Percentiles rank a stretch among this genome's conserved stretches.
Evolutionary conservation across 2,797 vertebrate genomes (phyloP).

Genomic region (Acridotheres tristis): DNA sequence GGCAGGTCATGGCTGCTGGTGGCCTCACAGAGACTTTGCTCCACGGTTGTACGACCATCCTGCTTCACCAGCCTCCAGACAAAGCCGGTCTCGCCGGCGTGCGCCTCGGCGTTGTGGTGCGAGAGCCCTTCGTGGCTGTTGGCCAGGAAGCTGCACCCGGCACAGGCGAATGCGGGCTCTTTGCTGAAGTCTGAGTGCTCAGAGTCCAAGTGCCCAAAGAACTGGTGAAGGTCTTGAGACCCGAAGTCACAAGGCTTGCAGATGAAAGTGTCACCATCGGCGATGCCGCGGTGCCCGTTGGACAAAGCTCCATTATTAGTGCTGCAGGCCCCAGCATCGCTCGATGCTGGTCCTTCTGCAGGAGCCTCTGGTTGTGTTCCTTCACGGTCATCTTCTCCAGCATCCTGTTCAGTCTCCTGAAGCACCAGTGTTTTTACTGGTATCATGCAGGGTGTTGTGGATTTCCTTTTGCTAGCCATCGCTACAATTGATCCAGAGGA

Average conservation of each 20-base stretch:
- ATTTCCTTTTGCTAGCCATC: constrained; percentile 99
- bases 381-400: constrained; percentile 58
- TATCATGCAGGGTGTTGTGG: constrained; percentile 98
- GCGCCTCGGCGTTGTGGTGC: constrained; percentile 88
- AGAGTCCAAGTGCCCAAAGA: constrained; percentile 91
- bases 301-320: constrained; percentile 41
- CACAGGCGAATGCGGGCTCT: constrained; percentile 88
- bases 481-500: not conserved
- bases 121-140: constrained; percentile 91
- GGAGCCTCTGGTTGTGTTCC: constrained; percentile 74
- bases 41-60: constrained; percentile 83
- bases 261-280: constrained; percentile 82
- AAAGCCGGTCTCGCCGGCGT: constrained; percentile 76
- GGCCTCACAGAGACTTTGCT: constrained; percentile 80
- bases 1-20: constrained; percentile 36
- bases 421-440: constrained; percentile 85
- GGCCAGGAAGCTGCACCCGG: constrained; percentile 84
- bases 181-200: constrained; percentile 90
- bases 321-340: constrained; percentile 20
- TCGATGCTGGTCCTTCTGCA: not conserved
- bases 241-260: constrained; percentile 91
- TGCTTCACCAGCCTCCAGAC: constrained; percentile 84
- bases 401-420: constrained; percentile 79
- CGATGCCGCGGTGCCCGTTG: constrained; percentile 71
- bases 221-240: constrained; percentile 88